Conservation (phyloP, 2,797 vertebrate species). For the Typhlichthys subterraneus region DNA sequence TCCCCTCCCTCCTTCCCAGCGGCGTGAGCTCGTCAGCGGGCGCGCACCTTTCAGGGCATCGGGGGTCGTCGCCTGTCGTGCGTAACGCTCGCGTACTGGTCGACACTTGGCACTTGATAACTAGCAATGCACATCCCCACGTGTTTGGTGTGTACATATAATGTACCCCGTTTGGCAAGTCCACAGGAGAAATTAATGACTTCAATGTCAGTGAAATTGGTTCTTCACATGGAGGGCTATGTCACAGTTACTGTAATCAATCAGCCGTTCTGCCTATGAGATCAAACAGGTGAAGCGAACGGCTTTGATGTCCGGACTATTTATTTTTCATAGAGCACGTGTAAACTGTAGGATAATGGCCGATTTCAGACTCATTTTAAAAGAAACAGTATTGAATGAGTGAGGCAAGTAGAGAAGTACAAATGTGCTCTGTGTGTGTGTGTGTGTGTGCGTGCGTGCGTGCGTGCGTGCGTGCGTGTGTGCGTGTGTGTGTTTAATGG, state of each 20-base stretch:
- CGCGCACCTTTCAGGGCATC: constrained; percentile 4
- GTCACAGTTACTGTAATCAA: constrained; percentile 26
- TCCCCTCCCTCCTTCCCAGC: background rate
- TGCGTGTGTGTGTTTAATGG: constrained; percentile 9
- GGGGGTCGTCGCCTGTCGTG: background rate
- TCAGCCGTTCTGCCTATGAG: constrained; percentile 46
- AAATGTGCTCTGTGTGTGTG: constrained; percentile 1
- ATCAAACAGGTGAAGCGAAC: constrained; percentile 25
- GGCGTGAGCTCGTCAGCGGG: background rate
- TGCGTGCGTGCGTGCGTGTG: constrained; percentile 2
- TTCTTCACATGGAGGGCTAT: constrained; percentile 5
- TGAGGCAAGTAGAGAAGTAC: constrained; percentile 9
- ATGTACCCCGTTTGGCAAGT: constrained; percentile 15
- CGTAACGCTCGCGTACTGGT: constrained; percentile 3
- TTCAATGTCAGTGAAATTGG: background rate
- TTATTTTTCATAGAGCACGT: constrained; percentile 55
- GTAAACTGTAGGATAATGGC: constrained; percentile 8
- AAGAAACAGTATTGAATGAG: constrained; percentile 13
- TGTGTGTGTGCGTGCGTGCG: constrained; percentile 7
- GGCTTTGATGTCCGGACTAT: constrained; percentile 31
- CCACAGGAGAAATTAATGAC: background rate
- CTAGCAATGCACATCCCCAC: constrained; percentile 3
- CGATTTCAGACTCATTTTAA: constrained; percentile 21
- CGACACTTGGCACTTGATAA: constrained; percentile 18
- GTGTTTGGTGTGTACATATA: constrained; percentile 2